These are phyloP conservation scores for Arothron firmamentum DNA, from an alignment of 2,113 vertebrate species.

Conservation along the genomic window DNA sequence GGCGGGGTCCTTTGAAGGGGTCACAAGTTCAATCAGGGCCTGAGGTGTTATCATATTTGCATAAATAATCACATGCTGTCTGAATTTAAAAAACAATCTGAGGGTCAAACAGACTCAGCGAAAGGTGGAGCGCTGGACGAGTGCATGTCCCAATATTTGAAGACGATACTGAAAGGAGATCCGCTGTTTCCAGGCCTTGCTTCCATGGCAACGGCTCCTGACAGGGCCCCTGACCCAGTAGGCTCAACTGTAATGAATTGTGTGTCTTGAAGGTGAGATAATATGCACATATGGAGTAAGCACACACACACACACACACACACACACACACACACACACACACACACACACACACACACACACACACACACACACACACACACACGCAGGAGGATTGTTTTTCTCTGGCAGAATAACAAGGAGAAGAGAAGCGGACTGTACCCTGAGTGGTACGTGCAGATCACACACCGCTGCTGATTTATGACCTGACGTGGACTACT, in stretches of 20 bases:
- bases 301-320: conserved; percentile 4
- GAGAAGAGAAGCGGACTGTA: background rate
- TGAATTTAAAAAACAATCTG: background rate
- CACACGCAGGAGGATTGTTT: conserved; percentile 15
- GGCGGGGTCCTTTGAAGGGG: too few species aligned
- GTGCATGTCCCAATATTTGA: conserved; percentile 40
- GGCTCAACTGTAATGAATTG: conserved; percentile 63
- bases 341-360: conserved; percentile 7
- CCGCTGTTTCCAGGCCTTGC: conserved; percentile 52
- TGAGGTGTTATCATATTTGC: too few species aligned
- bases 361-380: background rate
- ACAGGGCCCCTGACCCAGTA: conserved; percentile 47
- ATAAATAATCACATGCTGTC: background rate
- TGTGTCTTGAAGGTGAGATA: conserved; percentile 44
- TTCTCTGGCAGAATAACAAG: conserved; percentile 7
- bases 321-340: conserved; percentile 1
- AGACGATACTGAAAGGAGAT: conserved; percentile 68
- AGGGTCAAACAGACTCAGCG: background rate
- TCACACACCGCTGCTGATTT: conserved; percentile 14
- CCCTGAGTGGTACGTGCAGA: background rate
- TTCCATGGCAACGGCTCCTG: conserved; percentile 65
- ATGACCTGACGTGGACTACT: conserved; percentile 8
- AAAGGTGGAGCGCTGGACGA: conserved; percentile 5
- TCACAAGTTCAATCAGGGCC: too few species aligned
- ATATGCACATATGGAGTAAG: conserved; percentile 44